Base-by-base conservation (phyloP, 2,888 invertebrate genomes). In the Pseudococcus longispinus region DNA sequence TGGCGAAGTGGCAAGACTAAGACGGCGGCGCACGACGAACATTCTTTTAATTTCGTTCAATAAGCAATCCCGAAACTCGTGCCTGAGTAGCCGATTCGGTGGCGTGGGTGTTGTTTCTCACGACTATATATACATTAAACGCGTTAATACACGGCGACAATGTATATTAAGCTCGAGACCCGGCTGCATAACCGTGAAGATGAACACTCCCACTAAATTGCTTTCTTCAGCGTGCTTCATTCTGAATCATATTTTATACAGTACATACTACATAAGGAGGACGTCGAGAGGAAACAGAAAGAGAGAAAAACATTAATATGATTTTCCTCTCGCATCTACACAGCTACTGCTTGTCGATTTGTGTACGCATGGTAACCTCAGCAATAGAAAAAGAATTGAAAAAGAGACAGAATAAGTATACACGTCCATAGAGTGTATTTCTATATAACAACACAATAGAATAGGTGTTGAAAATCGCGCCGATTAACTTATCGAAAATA, bases 101-200 rank as follows among this genome's bases (percentile, higher is more conserved):
- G 84, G 84, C 84, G 84, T 84, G 60, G 84, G 84, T 84, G 84
- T 55, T 84, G 84, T 55, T 84, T 84, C 84, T 84, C 84, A 84
- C 84, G 84, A 84, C 55, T 20, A 23, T 82, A 46, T 82, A 42
- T 23, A 51, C 60, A 55, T 32, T 83, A 46, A 15, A 82, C n/a
- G 84, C n/a, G 60, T 55, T 55, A 55, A 60, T 84, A 60, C 20
- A n/a, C 46, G 29, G 55, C 84, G 84, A 84, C 84, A 84, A 84
- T 84, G 84, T 84, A 32, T 84, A 83, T 46, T 46, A 51, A 83
- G 26, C 42, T 51, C 29, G 44, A 60, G 60, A 60, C 23, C 29
- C 29, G n/a, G 51, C 60, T 60, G 60, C 8, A 60, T 26, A 51
- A 32, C 37, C 84, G 84, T 84, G 84, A 84, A 84, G 84, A 37